phyloP scores from a whole-genome alignment of 2,113 vertebrate genomes.

The Thymallus thymallus region DNA sequence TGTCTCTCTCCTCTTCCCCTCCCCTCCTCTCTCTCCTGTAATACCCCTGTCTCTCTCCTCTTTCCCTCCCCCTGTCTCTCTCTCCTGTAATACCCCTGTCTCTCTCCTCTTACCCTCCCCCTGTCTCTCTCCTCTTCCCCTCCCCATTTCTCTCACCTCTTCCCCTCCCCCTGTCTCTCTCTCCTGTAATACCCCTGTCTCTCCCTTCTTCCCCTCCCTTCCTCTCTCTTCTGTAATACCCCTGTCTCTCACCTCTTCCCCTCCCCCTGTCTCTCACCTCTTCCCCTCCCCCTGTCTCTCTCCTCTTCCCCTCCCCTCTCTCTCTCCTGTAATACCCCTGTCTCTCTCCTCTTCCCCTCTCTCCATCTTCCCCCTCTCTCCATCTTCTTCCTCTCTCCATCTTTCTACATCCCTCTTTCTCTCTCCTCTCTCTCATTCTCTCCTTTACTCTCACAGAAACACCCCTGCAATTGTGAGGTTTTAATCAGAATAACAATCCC shows the following conservation, averaged over 20 bases:
- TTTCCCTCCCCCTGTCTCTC: too few relatives aligned
- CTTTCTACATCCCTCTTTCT: neutral
- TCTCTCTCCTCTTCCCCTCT: neutral
- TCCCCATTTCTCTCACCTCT: neutral
- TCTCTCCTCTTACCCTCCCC: neutral
- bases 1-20: neutral
- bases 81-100: neutral
- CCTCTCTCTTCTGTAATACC: neutral
- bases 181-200: neutral
- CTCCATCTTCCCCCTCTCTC: neutral
- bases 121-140: neutral
- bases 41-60: neutral
- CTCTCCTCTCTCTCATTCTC: neutral
- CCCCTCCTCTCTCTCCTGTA: neutral
- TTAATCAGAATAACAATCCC: constrained; percentile 11
- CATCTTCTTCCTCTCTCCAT: neutral
- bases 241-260: neutral
- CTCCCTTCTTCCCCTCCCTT: neutral
- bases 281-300: too few relatives aligned
- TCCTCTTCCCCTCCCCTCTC: neutral
- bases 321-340: too few relatives aligned
- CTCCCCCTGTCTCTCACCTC: neutral
- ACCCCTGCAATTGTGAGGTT: constrained; percentile 23
- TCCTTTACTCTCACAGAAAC: constrained; percentile 11
- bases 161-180: neutral